phyloP scores from a whole-genome alignment of 2,113 vertebrate genomes.

The Forbesichthys papilliferus region DNA sequence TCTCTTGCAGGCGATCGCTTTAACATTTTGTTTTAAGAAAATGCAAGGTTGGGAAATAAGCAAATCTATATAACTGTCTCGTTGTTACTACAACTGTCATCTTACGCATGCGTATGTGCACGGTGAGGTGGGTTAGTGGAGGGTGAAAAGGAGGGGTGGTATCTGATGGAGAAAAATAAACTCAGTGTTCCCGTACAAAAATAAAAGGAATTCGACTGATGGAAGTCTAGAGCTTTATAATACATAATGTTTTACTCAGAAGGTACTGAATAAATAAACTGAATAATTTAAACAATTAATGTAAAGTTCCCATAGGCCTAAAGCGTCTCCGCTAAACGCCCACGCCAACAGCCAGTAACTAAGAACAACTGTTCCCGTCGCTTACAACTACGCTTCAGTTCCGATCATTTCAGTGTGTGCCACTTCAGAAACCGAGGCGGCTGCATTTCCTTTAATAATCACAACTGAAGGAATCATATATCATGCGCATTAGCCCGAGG shows the following conservation, averaged over 20 bases:
- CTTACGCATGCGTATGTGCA: constrained; percentile 59
- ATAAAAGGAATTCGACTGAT: too few species aligned
- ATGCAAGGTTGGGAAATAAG: constrained; percentile 33
- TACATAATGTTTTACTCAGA: too few species aligned
- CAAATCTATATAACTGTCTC: constrained; percentile 48
- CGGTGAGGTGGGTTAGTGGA: not conserved
- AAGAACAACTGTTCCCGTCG: constrained; percentile 26
- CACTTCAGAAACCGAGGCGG: constrained; percentile 27
- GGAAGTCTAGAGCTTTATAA: too few species aligned
- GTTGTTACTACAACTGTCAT: constrained; percentile 18
- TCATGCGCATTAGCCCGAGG: constrained; percentile 73
- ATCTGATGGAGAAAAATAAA: constrained; percentile 1
- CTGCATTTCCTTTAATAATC: constrained; percentile 74
- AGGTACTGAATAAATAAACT: too few species aligned
- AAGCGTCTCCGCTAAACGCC: not conserved
- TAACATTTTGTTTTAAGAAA: constrained; percentile 4
- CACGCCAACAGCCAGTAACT: constrained; percentile 40
- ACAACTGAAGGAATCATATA: constrained; percentile 72
- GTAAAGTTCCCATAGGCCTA: not conserved
- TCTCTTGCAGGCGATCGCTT: not conserved
- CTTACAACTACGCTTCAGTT: not conserved
- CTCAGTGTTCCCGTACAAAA: constrained; percentile 5
- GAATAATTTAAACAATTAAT: too few species aligned
- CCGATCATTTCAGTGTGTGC: constrained; percentile 26
- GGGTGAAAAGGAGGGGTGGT: not conserved